A percentile compares a stretch with the other conserved stretches of the same genome.
phyloP scores from a whole-genome alignment of 53 echinoderm and acorn worm genomes.

The Patiria pectinifera region DNA sequence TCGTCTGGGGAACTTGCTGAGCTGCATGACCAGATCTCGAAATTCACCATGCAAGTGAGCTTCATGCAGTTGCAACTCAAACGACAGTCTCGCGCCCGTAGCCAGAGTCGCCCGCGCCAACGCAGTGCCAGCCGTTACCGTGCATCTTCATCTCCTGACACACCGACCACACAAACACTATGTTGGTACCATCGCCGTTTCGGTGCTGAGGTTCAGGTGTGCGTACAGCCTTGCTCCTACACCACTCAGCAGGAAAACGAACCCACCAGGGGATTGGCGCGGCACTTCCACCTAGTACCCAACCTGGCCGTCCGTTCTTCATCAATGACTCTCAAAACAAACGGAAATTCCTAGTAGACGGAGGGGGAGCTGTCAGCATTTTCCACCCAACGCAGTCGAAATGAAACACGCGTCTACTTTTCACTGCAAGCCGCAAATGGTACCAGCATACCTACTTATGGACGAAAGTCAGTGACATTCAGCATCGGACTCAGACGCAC shows the following conservation, averaged over 20 bases:
- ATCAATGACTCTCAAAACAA: conserved; percentile 16
- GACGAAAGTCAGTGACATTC: conserved; percentile 54
- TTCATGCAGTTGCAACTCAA: too few relatives aligned
- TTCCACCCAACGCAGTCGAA: conserved; percentile 16
- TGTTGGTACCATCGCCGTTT: conserved; percentile 67
- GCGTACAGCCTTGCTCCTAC: conserved; percentile 47
- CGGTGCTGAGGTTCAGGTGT: conserved; percentile 44
- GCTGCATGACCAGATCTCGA: too few relatives aligned
- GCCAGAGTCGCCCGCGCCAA: too few relatives aligned
- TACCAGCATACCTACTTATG: conserved; percentile 57
- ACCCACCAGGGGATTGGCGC: conserved; percentile 58
- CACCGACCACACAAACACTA: background rate
- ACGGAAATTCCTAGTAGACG: conserved; percentile 36
- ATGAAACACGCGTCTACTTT: background rate
- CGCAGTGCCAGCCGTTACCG: too few relatives aligned
- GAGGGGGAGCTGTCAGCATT: conserved; percentile 26
- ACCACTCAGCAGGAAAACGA: conserved; percentile 40
- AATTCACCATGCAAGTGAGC: too few relatives aligned
- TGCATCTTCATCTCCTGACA: too few relatives aligned
- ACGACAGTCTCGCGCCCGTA: too few relatives aligned
- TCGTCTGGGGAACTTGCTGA: too few relatives aligned
- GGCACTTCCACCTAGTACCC: conserved; percentile 51
- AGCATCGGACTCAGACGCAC: conserved; percentile 55
- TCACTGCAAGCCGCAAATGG: conserved; percentile 35
- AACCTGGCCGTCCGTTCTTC: conserved; percentile 50